Evolutionary conservation across 2,888 invertebrate species (phyloP), one percentile per base, ranked within the genome.

Genomic region (Papilio demoleus): DNA sequence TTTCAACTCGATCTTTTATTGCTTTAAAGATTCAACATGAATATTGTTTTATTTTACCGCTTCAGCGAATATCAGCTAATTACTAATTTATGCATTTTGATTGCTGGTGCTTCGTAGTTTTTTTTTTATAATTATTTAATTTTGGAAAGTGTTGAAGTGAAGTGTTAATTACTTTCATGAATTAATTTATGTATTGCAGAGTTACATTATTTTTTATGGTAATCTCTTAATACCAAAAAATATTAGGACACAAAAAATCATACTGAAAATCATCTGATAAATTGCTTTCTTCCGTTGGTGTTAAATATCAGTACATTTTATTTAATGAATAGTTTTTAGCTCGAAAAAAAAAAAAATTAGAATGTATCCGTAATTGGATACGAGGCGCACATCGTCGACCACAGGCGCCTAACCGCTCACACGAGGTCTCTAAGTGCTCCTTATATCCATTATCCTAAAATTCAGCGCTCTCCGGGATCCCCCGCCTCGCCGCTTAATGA

Each of bases 401-500:
- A 68, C 77, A 76, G 77, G 74, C 77, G 74, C 73, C 75, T 72
- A 72, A 78, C 77, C 71, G 73, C 74, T 75, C 74, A 71, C 76
- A 74, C 73, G 74, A 75, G 75, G 74, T 74, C 73, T 77, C 73
- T 76, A 79, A 77, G 75, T 79, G 78, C 77, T 72, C 75, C 74
- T 75, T 77, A 72, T 75, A 70, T 72, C 87, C 87, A 89, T 90
- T 89, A 90, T 86, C 88, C 90, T 89, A 88, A 91, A 91, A 90
- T 89, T 91, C 88, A 86, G 87, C 87, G 85, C 86, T 84, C 76
- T 81, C 84, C 82, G 81, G 77, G 89, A 88, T 85, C 88, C 87
- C 89, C 87, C 85, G 85, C 86, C 77, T 84, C 79, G 87, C 76
- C 76, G 80, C 81, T 86, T 90, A 90, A 91, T 90, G 90, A 92